Evolutionary conservation across 2,888 invertebrate species (phyloP).

Genomic region (Chymomyza procnemis): DNA sequence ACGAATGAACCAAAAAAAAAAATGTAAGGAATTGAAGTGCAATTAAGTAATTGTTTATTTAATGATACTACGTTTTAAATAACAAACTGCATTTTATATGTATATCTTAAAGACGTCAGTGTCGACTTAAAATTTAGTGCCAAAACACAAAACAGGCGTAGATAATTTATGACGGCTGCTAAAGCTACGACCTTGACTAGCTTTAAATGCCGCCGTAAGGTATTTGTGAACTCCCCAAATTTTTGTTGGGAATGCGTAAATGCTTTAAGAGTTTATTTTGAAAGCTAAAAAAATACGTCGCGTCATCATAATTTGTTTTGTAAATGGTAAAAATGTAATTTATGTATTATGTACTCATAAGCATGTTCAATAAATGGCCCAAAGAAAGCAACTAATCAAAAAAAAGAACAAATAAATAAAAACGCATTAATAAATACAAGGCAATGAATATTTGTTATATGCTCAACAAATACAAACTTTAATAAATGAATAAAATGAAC

Average conservation of each 20-base stretch:
- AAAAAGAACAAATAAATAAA: background rate
- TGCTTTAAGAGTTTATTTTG: slow-evolving; percentile 1
- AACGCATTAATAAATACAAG: background rate
- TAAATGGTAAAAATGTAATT: slow-evolving; percentile 5
- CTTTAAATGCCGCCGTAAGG: slow-evolving; percentile 5
- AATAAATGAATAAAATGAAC: background rate
- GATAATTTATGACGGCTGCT: slow-evolving; percentile 5
- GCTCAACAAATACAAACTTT: slow-evolving; percentile 10
- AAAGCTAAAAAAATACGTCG: slow-evolving; percentile 1
- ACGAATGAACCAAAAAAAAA: too few relatives aligned
- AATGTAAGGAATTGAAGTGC: too few relatives aligned
- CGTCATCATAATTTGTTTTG: slow-evolving; percentile 8
- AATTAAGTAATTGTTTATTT: too few relatives aligned
- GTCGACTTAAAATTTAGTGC: background rate
- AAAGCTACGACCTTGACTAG: slow-evolving; percentile 7
- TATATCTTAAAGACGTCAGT: background rate
- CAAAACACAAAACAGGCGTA: background rate
- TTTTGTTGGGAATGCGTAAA: background rate
- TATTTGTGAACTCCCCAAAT: background rate
- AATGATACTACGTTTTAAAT: too few relatives aligned
- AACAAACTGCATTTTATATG: background rate
- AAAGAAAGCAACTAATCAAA: background rate
- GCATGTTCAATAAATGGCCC: background rate
- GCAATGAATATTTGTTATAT: background rate
- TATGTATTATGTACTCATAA: background rate